Evolutionary conservation across 2,797 vertebrate genomes (phyloP), one percentile per base, ranked within the genome.

Genomic region (Semaprochilodus insignis): DNA sequence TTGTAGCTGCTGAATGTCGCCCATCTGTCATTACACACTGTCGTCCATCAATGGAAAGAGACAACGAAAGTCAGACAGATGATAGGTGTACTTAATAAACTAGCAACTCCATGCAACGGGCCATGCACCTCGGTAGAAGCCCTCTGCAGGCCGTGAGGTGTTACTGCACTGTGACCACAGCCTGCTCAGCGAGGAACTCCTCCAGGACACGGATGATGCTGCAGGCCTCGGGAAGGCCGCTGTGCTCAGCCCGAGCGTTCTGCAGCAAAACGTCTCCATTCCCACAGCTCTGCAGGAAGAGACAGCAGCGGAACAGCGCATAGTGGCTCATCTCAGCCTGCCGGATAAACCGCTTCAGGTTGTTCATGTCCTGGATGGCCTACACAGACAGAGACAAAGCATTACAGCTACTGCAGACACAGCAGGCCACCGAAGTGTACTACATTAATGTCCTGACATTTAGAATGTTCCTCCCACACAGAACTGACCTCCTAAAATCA

Each of bases 311-410:
- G 90, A 98, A 99, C 88, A 99, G 88, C 59, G 98, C 96, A 0
- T 99, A 99, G 92, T 99, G 97, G 90, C 96, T 99, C 96, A 95
- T 98, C 93, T 99, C 98, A 0, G 98, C 97, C 93, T 99, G 98
- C 0, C 96, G 96, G 90, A 99, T 96, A 57, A 96, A 97, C 44
- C 98, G 95, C 94, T 99, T 99, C 91, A 99, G 93, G 91, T 96
- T 97, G 95, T 99, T 99, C 93, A 98, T 98, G 90, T 99, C 97
- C 92, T 99, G 98, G 83, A 99, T 99, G 75, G 97, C 97, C 98
- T 99, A 94, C 17, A 5, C 34, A 52, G 25, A 21, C 34, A 3
- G 19, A 23, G 1, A 81, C 36, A 0, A 69, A 69, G 3, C 66
- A 44, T 3, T n/a, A 48, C 6, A 44, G 34, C 19, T 5, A n/a